Base-by-base conservation (phyloP, 2,113 vertebrate genomes). In the Chamaetylas fuelleborni region DNA sequence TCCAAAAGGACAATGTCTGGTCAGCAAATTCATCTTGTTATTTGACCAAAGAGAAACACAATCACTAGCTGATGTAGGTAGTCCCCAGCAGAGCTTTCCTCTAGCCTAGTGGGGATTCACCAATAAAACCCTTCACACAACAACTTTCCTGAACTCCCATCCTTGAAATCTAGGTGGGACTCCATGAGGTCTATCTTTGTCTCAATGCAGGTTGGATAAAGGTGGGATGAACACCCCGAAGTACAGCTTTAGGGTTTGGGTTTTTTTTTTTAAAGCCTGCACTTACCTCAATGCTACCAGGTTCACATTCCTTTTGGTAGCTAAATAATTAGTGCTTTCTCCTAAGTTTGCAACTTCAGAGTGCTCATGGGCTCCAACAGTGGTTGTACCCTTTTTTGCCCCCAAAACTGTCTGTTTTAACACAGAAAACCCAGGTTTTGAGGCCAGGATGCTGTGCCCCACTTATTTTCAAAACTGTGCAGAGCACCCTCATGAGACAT, bases 351-450 rank as follows among this genome's bases (percentile, higher is more conserved):
- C 29, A 47, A 42, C 7, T 33, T 64, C 23, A 4, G 26, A 90
- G 60, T 0, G 2, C 11, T 77, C 45, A 29, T 1, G 2, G 48
- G 33, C 28, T 80, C 62, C 8, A 8, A 15, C 19, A 83, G 23
- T 3, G 1, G 9, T 33, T 5, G 2, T 57, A 48, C 45, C 50
- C 18, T n/a, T 61, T 81, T 38, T 36, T 65, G 9, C 17, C 12
- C 58, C 20, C 10, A 12, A 64, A 84, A 40, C 8, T 61, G 3
- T 17, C 45, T n/a, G 25, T 7, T 93, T 65, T 42, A 53, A 61
- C 26, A 19, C 4, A 6, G 29, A 48, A 81, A 70, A 61, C 4
- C 0, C 9, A 12, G 3, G 12, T 1, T 1, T 31, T 51, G 56
- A 29, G 43, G 29, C 29, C 54, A 81, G 33, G 23, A 81, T 28